Base-by-base conservation (phyloP, 2,113 vertebrate species). In the Ursus arctos region DNA sequence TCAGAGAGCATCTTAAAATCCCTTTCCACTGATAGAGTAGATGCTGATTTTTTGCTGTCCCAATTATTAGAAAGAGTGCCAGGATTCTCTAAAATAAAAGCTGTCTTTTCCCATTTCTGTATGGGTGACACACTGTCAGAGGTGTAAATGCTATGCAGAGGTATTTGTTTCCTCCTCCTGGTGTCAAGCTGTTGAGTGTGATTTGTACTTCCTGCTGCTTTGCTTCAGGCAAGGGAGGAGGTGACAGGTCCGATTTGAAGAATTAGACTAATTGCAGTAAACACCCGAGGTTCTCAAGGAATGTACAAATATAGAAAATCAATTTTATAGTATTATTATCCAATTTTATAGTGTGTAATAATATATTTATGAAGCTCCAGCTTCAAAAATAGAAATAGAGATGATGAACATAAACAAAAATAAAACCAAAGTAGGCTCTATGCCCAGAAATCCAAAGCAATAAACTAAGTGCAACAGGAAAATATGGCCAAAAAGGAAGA, bases 221-320 rank as follows among this genome's bases (percentile, higher is more conserved):
- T 92, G 53, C 85, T 95, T 72, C 77, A 96, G 69, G 71, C 74
- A 79, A 95, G 22, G 31, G 89, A 96, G 81, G 80, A 98, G 96
- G 83, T 88, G 80, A 95, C 84, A 96, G 53, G 24, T 94, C 10
- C 1, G 0, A 67, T 90, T 47, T 95, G 88, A 96, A 96, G 53
- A 97, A 96, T 95, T 98, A 98, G 94, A 94, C 92, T 96, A 98
- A 97, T 97, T 98, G 92, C 81, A 88, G 65, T 76, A 97, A 90
- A 96, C 18, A 96, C 31, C 33, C 7, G 0, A 97, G 31, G 82
- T 96, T 97, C 90, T 97, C 93, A 85, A 98, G 95, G 96, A 98
- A 98, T 82, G 51, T 79, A 6, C 57, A 97, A 97, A 97, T 97
- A 94, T 47, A 95, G 51, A 92, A 96, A 93, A 97, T 96, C 90